Percentiles rank a stretch among this genome's conserved stretches.
phyloP scores from a whole-genome alignment of 2,888 invertebrate species.

The Cyclophora albipunctata region DNA sequence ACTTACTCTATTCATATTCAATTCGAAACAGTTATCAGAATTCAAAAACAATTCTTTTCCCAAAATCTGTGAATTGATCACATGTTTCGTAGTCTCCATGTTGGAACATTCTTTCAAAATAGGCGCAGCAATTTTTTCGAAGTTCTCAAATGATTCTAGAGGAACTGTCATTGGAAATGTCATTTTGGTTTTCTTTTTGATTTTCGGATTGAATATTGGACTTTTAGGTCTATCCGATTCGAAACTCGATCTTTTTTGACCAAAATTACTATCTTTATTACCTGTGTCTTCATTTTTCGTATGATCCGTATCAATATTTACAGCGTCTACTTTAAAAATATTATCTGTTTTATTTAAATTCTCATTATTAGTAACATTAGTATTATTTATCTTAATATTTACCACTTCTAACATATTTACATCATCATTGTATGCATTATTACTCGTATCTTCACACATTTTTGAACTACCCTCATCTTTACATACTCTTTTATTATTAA shows the following conservation, averaged over 20 bases:
- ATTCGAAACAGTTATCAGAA: constrained; percentile 20
- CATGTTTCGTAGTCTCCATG: constrained; percentile 32
- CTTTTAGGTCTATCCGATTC: constrained; percentile 29
- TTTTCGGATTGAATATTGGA: constrained; percentile 36
- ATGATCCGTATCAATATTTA: not conserved
- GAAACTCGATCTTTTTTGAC: not conserved
- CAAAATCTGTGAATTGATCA: constrained; percentile 52
- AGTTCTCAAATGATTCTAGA: constrained; percentile 52
- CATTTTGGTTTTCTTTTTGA: constrained; percentile 17
- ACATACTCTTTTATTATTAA: too few species aligned
- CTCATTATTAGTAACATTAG: too few species aligned
- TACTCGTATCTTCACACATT: too few species aligned
- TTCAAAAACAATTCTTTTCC: constrained; percentile 36
- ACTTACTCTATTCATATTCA: constrained; percentile 18
- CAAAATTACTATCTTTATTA: not conserved
- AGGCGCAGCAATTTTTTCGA: constrained; percentile 46
- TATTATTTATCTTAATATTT: too few species aligned
- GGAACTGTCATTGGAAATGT: constrained; percentile 36
- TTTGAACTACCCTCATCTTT: too few species aligned
- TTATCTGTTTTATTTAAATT: too few species aligned
- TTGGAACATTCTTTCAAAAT: constrained; percentile 35
- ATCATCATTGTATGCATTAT: too few species aligned
- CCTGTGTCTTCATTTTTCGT: constrained; percentile 4
- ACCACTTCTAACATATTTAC: too few species aligned
- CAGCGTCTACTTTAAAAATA: too few species aligned